Percentiles rank a stretch among this genome's conserved stretches.
Conservation (phyloP, 2,797 vertebrate genomes). For the Notamacropus eugenii region DNA sequence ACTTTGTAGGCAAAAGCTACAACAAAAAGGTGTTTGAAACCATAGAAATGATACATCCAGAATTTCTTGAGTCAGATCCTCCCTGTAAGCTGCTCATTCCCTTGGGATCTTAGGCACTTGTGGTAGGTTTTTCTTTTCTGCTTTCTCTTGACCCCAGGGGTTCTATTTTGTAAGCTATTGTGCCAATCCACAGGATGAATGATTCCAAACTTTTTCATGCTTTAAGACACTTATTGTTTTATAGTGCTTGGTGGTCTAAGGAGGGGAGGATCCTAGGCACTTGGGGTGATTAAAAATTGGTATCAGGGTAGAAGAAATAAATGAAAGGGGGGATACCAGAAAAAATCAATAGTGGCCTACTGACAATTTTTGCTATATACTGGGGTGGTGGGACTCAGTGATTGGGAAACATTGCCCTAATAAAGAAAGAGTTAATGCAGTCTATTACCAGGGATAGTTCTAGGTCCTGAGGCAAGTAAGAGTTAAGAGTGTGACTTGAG, state of each 20-base stretch:
- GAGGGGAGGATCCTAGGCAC: neutral
- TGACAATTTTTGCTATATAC: neutral
- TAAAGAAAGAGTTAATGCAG: neutral
- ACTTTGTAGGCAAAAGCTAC: neutral
- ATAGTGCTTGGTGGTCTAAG: neutral
- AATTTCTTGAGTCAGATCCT: neutral
- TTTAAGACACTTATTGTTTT: neutral
- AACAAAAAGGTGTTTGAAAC: neutral
- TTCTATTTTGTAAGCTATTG: neutral
- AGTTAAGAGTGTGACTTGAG: neutral
- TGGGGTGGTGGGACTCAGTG: neutral
- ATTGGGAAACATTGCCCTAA: neutral
- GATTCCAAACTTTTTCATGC: neutral
- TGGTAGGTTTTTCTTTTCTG: neutral
- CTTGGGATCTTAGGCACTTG: neutral
- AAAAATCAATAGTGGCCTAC: neutral
- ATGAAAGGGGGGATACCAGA: neutral
- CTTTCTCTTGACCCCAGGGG: neutral
- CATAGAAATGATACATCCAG: neutral
- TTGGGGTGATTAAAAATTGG: neutral
- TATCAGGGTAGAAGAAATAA: slow-evolving; percentile 26
- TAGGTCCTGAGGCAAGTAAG: neutral
- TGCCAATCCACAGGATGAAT: neutral
- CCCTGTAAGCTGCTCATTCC: neutral
- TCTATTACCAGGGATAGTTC: neutral